These are phyloP conservation scores for Acropternis orthonyx DNA, from an alignment of 2,797 vertebrate species.

Conservation along the genomic window DNA sequence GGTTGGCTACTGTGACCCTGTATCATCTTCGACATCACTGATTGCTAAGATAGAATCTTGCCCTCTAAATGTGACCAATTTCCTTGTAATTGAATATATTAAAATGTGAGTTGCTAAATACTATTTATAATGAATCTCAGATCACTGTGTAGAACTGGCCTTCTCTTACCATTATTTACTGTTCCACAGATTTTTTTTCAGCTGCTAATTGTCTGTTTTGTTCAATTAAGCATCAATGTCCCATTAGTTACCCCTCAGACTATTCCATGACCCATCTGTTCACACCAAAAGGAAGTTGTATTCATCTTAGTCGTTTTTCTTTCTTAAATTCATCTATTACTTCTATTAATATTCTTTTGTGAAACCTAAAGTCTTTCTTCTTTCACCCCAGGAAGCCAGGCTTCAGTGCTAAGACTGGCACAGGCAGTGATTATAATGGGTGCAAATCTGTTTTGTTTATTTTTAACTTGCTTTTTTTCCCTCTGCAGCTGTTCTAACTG, in stretches of 20 bases:
- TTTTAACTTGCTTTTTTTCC: not conserved
- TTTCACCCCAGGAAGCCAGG: constrained; percentile 8
- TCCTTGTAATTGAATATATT: not conserved
- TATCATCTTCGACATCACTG: not conserved
- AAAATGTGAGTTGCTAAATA: not conserved
- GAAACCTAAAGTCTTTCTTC: constrained; percentile 34
- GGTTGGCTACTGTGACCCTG: not conserved
- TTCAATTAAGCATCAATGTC: constrained; percentile 14
- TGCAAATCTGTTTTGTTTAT: constrained; percentile 34
- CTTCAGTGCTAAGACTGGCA: not conserved
- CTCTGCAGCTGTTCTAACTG: constrained; percentile 24
- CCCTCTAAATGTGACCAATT: not conserved
- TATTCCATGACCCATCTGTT: constrained; percentile 29
- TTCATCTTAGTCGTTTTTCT: not conserved
- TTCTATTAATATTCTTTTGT: constrained; percentile 47
- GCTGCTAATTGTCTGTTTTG: constrained; percentile 22
- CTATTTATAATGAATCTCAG: not conserved
- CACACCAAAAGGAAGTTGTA: not conserved
- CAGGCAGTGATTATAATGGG: not conserved
- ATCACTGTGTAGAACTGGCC: not conserved
- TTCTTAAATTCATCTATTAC: constrained; percentile 23
- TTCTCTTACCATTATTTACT: constrained; percentile 15
- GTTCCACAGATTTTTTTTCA: constrained; percentile 11
- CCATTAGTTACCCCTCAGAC: not conserved
- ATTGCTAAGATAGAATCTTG: not conserved